Percentiles rank a stretch among this genome's conserved stretches.
These are phyloP conservation scores for Dallia pectoralis DNA, from an alignment of 2,797 vertebrate genomes.

Conservation along the genomic window DNA sequence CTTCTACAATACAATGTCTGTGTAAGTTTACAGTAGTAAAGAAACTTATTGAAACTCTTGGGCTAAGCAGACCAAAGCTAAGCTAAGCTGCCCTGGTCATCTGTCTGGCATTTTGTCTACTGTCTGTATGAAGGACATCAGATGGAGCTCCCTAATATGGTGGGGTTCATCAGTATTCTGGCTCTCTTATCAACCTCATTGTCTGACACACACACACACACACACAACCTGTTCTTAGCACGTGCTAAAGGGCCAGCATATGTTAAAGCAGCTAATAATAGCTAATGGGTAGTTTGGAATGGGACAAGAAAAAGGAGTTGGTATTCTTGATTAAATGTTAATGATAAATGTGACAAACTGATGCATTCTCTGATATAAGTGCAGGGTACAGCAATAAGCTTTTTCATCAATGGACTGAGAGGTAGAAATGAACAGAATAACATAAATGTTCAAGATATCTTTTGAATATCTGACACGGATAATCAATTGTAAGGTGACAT, in stretches of 20 bases:
- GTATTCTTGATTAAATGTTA: not conserved
- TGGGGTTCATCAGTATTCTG: not conserved
- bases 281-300: not conserved
- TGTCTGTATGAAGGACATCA: not conserved
- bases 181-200: not conserved
- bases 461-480: too few species aligned
- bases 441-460: too few species aligned
- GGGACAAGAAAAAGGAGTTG: not conserved
- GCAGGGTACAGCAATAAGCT: too few species aligned
- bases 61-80: not conserved
- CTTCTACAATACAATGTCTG: not conserved
- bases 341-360: not conserved
- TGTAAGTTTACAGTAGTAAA: slow-evolving; percentile 1
- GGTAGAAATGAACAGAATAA: too few species aligned
- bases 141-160: not conserved
- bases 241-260: slow-evolving; percentile 7
- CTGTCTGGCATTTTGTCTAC: not conserved
- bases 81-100: slow-evolving; percentile 2
- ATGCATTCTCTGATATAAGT: not conserved
- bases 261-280: not conserved
- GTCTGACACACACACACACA: not conserved
- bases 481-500: too few species aligned
- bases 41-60: not conserved
- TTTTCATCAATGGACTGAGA: too few species aligned
- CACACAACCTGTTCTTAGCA: slow-evolving; percentile 1